phyloP scores from a whole-genome alignment of 53 echinoderm and acorn worm species.

The Patiria pectinifera region DNA sequence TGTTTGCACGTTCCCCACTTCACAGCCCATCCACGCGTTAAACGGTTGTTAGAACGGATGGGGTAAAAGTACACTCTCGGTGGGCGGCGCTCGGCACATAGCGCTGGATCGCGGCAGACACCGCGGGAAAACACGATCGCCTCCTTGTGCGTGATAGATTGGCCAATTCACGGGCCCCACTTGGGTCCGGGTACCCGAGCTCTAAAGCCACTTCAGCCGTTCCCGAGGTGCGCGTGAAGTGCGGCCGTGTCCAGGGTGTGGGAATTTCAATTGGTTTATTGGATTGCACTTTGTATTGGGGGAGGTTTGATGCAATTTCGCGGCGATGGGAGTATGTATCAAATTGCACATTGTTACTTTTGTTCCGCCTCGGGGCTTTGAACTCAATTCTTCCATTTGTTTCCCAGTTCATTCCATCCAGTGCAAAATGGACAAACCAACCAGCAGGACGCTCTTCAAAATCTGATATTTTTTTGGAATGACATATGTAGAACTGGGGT shows the following conservation, averaged over 20 bases:
- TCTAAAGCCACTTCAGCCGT: neutral
- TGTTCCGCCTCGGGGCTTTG: neutral
- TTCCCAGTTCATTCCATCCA: neutral
- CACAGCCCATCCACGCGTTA: neutral
- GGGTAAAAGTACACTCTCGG: neutral
- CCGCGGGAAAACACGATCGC: neutral
- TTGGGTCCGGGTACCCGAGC: neutral
- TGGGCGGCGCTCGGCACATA: neutral
- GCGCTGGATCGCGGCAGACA: slow-evolving; percentile 13
- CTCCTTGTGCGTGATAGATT: slow-evolving; percentile 40
- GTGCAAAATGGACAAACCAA: neutral
- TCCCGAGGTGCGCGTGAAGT: neutral
- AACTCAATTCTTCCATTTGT: neutral
- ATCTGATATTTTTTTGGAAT: too few relatives aligned
- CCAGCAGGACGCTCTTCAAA: too few relatives aligned
- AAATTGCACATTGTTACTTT: neutral
- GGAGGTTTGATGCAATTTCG: neutral
- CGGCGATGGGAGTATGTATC: neutral
- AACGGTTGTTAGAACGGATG: slow-evolving; percentile 5
- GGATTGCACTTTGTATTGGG: neutral
- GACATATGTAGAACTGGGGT: too few relatives aligned
- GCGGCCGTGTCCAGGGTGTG: neutral
- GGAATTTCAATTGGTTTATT: slow-evolving; percentile 19
- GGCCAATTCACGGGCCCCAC: slow-evolving; percentile 14
- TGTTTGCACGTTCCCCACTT: neutral